Evolutionary conservation across 2,113 vertebrate species (phyloP), one percentile per base, ranked within the genome.

Genomic region (Centropus unirufus): DNA sequence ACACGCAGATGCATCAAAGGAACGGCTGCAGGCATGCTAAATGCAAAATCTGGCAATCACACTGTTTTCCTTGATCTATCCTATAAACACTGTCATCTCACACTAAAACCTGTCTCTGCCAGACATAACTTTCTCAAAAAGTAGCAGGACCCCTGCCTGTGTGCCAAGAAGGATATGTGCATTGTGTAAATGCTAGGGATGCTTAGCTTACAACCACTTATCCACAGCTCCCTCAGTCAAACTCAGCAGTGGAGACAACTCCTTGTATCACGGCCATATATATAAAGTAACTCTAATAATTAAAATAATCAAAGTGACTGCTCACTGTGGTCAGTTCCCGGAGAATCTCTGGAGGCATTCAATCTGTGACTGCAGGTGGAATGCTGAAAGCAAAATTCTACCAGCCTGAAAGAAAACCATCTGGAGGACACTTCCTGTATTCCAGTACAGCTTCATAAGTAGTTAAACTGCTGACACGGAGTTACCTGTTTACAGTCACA

Each of bases 1-100:
- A 97, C 95, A 95, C 90, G 8, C 87, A 94, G 94, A 95, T 73
- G 82, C 87, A 97, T 95, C 90, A 97, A 96, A 95, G 90, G 78
- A 76, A 91, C 93, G 83, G 21, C 91, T 96, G 89, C 73, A 96
- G 87, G 83, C 92, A 92, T 85, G 82, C 76, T 93, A 93, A 96
- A 96, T 93, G 91, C 62, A 95, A 75, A 96, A 92, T 93, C 83
- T 96, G 89, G 89, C 83, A 92, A 78, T 83, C 58, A 81, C 75
- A 64, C 54, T 76, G 68, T 92, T 95, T 85, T 76, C 83, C 91
- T 94, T 97, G 89, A 92, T 97, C 75, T 88, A 95, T 85, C 87
- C 88, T 88, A 87, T 87, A 95, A 96, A 93, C 72, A 89, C 83
- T 94, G 82, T 69, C 92, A 96, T 93, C 92, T 96, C 82, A 91